Base-by-base conservation (phyloP, 2,797 vertebrate genomes). In the Urocyon cinereoargenteus region DNA sequence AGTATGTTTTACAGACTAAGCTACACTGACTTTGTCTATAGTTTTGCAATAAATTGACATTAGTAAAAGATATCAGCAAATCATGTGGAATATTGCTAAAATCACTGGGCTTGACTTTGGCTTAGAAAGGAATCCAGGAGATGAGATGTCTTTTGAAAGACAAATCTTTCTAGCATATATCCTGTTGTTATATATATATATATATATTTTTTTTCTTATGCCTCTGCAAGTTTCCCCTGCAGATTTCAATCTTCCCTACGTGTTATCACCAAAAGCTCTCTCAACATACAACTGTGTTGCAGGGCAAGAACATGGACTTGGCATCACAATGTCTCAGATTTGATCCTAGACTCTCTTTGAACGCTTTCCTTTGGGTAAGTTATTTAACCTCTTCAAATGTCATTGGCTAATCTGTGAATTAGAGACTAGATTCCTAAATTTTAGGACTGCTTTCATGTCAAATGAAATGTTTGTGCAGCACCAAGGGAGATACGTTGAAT, bases 1-100 rank as follows among this genome's bases (percentile, higher is more conserved):
- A n/a, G 24, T 92, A 21, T 85, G 19, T 94, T 96, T 95, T 89
- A 86, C 40, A 57, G 22, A 53, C 40, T 85, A 26, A 94, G 82
- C 13, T 90, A 61, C 21, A 64, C 0, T 72, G 78, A 97, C n/a
- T 68, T 82, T 36, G 59, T 36, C 18, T 91, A 79, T 93, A 64
- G 24, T 78, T 97, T 93, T 86, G 61, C 31, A 81, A 90, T 68
- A 81, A 94, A 81, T 10, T 57, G 64, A 78, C 53, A 59, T 85
- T 7, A 77, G 36, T 83, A 49, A 87, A 94, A 87, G 13, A 90
- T 53, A 40, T 94, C 61, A 90, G 70, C 21, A 87, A 61, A 68
- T 78, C 19, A 40, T 40, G 15, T 94, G 24, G 34, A 83, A 51
- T 89, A 73, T 49, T 72, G 18, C 49, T 40, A 86, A 86, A 93